Conservation (phyloP, 2,797 vertebrate genomes). For the Carapus acus region DNA sequence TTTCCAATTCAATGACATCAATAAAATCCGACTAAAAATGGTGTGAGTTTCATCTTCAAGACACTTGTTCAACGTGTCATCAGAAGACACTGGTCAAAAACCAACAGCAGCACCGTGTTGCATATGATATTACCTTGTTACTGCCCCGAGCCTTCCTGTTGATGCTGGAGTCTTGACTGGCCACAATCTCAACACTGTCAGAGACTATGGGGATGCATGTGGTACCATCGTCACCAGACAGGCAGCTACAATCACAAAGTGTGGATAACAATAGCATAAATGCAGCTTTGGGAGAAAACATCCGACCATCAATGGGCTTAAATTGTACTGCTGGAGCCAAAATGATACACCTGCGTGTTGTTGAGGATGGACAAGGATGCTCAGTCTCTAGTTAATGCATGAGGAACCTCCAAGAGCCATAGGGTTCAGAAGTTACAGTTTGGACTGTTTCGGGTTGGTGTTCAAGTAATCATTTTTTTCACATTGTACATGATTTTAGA, state of each 20-base stretch:
- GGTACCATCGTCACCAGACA: slow-evolving; percentile 89
- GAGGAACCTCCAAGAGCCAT: too few species aligned
- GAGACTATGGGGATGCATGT: slow-evolving; percentile 85
- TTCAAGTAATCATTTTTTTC: too few species aligned
- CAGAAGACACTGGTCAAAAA: too few species aligned
- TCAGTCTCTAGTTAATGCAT: too few species aligned
- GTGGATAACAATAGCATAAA: not conserved
- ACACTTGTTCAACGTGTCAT: too few species aligned
- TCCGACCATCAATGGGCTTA: not conserved
- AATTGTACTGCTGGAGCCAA: not conserved
- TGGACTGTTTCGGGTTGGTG: too few species aligned
- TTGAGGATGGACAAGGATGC: not conserved
- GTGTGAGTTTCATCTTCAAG: too few species aligned
- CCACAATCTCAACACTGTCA: slow-evolving; percentile 91
- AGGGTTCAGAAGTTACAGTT: too few species aligned
- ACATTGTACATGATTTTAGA: too few species aligned
- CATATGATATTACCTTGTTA: slow-evolving; percentile 80
- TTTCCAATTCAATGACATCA: too few species aligned
- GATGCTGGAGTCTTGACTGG: slow-evolving; percentile 94
- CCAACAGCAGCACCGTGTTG: not conserved
- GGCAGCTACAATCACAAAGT: slow-evolving; percentile 69
- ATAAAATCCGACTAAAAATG: too few species aligned
- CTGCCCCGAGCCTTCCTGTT: slow-evolving; percentile 94
- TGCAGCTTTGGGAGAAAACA: not conserved
- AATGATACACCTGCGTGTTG: not conserved